Evolutionary conservation across 1,140 invertebrate genomes (phyloP).

Genomic region (Musca domestica): DNA sequence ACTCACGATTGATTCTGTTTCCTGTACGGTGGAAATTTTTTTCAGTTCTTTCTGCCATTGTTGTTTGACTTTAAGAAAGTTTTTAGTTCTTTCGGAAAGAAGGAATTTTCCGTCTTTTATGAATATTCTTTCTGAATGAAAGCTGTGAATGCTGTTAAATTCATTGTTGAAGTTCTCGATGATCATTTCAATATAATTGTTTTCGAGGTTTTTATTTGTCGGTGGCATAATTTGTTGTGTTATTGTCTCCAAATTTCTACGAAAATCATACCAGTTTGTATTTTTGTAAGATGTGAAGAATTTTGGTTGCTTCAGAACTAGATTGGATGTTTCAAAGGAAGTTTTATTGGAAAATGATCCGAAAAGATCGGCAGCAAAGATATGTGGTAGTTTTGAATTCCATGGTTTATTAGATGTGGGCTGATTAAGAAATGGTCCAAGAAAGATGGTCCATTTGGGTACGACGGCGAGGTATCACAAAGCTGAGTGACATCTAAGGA

Average conservation of each 20-base stretch:
- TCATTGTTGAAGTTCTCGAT: too few relatives aligned
- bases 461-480: not conserved
- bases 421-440: constrained; percentile 2
- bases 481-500: not conserved
- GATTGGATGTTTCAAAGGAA: not conserved
- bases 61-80: too few relatives aligned
- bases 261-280: not conserved
- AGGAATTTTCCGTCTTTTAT: too few relatives aligned
- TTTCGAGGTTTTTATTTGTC: too few relatives aligned
- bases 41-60: not conserved
- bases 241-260: not conserved
- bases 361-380: not conserved
- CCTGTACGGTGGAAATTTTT: too few relatives aligned
- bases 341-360: not conserved
- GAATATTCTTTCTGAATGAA: too few relatives aligned
- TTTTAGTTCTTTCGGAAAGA: too few relatives aligned
- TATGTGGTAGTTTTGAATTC: not conserved
- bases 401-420: not conserved
- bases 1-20: too few relatives aligned
- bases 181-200: too few relatives aligned
- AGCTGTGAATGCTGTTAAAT: too few relatives aligned
- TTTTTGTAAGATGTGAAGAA: not conserved
- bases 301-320: not conserved
- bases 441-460: not conserved
- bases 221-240: not conserved